These are phyloP conservation scores for Drosophila affinis DNA, from an alignment of 2,888 invertebrate species.

Conservation along the genomic window DNA sequence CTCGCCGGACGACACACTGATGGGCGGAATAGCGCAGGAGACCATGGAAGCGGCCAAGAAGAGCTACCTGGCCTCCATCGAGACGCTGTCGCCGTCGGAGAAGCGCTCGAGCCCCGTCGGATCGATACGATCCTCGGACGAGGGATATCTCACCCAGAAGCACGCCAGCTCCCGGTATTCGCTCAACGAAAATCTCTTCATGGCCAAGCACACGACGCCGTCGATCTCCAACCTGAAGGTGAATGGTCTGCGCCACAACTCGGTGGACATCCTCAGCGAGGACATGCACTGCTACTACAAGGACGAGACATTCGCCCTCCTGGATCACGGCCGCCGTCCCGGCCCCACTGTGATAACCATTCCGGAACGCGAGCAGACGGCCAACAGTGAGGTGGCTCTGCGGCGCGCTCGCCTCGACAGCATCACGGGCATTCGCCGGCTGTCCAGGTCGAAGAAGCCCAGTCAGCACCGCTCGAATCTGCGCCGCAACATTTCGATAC, in stretches of 20 bases:
- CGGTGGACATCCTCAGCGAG: slow-evolving; percentile 81
- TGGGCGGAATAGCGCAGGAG: slow-evolving; percentile 68
- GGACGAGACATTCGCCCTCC: slow-evolving; percentile 71
- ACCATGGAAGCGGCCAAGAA: slow-evolving; percentile 65
- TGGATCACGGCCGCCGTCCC: slow-evolving; percentile 68
- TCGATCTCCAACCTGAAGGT: slow-evolving; percentile 70
- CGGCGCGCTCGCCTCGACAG: slow-evolving; percentile 72
- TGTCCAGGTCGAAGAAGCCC: slow-evolving; percentile 80
- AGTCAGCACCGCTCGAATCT: slow-evolving; percentile 80
- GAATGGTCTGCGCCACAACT: slow-evolving; percentile 80
- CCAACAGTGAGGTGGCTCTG: slow-evolving; percentile 46
- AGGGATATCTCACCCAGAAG: slow-evolving; percentile 78
- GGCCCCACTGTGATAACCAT: slow-evolving; percentile 74
- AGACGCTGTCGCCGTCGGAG: slow-evolving; percentile 83
- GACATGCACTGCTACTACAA: slow-evolving; percentile 75
- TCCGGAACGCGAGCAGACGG: slow-evolving; percentile 69
- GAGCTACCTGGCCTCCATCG: slow-evolving; percentile 81
- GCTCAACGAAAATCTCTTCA: slow-evolving; percentile 82
- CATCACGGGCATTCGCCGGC: slow-evolving; percentile 75
- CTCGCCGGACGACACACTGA: slow-evolving; percentile 78
- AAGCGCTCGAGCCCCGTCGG: slow-evolving; percentile 74
- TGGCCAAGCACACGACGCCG: slow-evolving; percentile 65
- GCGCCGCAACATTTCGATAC: slow-evolving; percentile 81
- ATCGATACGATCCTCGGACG: slow-evolving; percentile 74
- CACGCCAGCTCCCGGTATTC: slow-evolving; percentile 82